These are phyloP conservation scores for Alosa alosa DNA, from an alignment of 2,113 vertebrate genomes.

Conservation along the genomic window DNA sequence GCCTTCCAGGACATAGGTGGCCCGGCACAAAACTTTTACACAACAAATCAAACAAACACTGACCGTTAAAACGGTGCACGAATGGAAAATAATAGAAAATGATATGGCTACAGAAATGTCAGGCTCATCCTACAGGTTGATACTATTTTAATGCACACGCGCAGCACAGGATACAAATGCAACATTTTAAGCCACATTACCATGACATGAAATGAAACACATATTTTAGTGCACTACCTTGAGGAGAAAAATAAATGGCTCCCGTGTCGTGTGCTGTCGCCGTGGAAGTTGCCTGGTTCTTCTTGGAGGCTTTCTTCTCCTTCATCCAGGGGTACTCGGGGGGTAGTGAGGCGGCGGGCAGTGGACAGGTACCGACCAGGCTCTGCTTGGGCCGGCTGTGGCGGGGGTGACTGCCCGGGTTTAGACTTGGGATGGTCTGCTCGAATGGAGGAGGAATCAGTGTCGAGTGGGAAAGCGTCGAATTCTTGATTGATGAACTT, in stretches of 20 bases:
- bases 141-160: background rate
- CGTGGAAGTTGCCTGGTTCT: constrained; percentile 75
- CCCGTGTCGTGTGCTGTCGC: constrained; percentile 71
- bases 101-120: background rate
- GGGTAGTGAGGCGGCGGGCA: constrained; percentile 78
- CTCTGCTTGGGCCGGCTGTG: constrained; percentile 87
- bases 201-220: background rate
- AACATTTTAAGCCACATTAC: background rate
- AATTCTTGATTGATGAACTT: constrained; percentile 99
- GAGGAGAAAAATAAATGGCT: constrained; percentile 86
- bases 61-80: background rate
- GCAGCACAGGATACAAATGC: background rate
- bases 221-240: constrained; percentile 79
- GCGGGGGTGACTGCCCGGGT: constrained; percentile 87
- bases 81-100: background rate
- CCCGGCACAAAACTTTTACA: background rate
- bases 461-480: constrained; percentile 96
- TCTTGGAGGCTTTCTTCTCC: constrained; percentile 94
- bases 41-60: background rate
- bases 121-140: background rate
- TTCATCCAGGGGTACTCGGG: constrained; percentile 98
- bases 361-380: constrained; percentile 79
- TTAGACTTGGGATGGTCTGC: constrained; percentile 93
- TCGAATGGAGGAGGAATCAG: constrained; percentile 98
- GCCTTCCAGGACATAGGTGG: constrained; percentile 14